These are phyloP conservation scores for Lasioglossum villosulum DNA, from an alignment of 2,888 invertebrate genomes.

Conservation along the genomic window DNA sequence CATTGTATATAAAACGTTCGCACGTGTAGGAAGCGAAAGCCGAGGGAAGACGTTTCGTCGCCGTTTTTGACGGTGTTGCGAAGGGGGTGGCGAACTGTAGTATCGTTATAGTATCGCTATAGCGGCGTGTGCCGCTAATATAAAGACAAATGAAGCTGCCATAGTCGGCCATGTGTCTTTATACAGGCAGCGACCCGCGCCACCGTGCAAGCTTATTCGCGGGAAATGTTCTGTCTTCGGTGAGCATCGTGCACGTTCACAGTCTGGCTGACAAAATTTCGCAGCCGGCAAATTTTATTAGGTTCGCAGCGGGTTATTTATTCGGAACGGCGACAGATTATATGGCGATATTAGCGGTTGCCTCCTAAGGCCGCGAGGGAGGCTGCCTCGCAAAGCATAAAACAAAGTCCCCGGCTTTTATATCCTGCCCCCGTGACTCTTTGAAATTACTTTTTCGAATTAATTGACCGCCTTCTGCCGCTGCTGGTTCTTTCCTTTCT, in stretches of 20 bases:
- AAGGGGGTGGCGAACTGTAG: conserved; percentile 26
- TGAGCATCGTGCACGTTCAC: not conserved
- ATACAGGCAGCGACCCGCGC: conserved; percentile 75
- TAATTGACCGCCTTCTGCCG: not conserved
- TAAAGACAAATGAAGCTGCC: conserved; percentile 82
- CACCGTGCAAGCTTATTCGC: conserved; percentile 60
- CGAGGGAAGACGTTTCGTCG: conserved; percentile 31
- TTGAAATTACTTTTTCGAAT: conserved; percentile 25
- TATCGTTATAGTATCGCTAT: conserved; percentile 44
- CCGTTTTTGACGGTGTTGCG: not conserved
- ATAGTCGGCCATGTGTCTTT: conserved; percentile 78
- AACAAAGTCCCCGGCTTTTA: conserved; percentile 43
- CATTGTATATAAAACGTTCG: not conserved
- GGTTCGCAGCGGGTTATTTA: conserved; percentile 75
- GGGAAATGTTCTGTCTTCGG: conserved; percentile 70
- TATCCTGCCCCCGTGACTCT: not conserved
- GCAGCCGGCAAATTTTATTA: conserved; percentile 76
- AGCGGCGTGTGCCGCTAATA: conserved; percentile 75
- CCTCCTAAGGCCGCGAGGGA: conserved; percentile 33
- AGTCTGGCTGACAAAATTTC: conserved; percentile 71
- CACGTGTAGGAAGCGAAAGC: not conserved
- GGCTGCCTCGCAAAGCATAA: conserved; percentile 16
- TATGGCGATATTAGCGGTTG: conserved; percentile 71
- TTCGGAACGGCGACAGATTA: conserved; percentile 78
- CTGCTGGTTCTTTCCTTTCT: not conserved